A percentile compares a stretch with the other conserved stretches of the same genome.
phyloP scores from a whole-genome alignment of 2,888 invertebrate species.

The Melieria omissa region DNA sequence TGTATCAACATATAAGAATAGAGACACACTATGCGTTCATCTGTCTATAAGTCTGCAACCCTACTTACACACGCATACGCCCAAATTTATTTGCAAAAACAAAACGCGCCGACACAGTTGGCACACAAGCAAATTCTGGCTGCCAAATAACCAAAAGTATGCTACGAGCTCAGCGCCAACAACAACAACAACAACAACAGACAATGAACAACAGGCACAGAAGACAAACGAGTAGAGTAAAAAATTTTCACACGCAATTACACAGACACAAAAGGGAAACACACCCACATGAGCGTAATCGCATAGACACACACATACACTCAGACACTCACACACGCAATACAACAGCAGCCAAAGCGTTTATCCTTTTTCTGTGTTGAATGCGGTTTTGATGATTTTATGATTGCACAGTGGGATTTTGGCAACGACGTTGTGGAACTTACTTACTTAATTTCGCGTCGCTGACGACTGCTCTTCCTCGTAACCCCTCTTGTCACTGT shows the following conservation, averaged over 20 bases:
- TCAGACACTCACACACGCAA: no score
- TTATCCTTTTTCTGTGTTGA: neutral
- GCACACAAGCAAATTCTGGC: no score
- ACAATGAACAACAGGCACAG: neutral
- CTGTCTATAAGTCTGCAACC: no score
- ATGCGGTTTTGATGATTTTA: slow-evolving; percentile 28
- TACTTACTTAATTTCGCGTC: slow-evolving; percentile 15
- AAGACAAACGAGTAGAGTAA: neutral
- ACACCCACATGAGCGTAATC: neutral
- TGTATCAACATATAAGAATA: no score
- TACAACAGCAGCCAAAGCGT: neutral
- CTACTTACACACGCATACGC: neutral
- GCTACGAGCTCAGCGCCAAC: no score
- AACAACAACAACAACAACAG: neutral
- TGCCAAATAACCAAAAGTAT: neutral
- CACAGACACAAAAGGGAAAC: neutral
- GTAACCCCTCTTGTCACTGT: no score
- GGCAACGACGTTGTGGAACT: no score
- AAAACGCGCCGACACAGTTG: no score
- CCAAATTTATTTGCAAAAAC: neutral
- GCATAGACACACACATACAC: neutral
- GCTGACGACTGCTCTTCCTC: no score
- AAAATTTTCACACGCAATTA: slow-evolving; percentile 31
- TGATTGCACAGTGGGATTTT: slow-evolving; percentile 34
- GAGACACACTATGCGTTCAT: no score